Base-by-base conservation (phyloP, 2,888 invertebrate genomes). In the Seladonia tumulorum region DNA sequence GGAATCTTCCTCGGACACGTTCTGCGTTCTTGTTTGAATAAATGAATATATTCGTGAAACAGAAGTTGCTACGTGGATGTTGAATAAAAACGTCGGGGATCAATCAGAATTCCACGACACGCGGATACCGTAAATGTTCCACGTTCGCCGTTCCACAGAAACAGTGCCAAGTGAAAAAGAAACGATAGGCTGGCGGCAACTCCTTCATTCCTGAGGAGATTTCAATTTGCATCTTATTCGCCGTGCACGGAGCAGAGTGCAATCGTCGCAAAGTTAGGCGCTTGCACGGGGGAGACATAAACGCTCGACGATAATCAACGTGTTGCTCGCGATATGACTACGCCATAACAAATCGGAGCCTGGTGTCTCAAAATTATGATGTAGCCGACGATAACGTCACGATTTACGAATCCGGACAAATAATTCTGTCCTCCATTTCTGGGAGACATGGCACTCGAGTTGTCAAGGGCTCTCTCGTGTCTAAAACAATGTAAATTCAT, bases 21-120 rank as follows among this genome's bases (percentile, higher is more conserved):
- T 18, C 63, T 18, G 63, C 18, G 63, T 29, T 14, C 63, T 63
- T 2, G 16, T 63, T 29, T 14, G 63, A 29, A 63, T 63, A 63
- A 29, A 63, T 63, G 63, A 63, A 29, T 63, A 63, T 29, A 63
- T 18, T 16, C 18, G 63, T 29, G 0, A 63, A 63, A 63, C 63
- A 63, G 29, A 35, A 63, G 63, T 29, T 16, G 29, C 16, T 16
- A 8, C 63, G 29, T 2, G 29, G 29, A 29, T 2, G 63, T 29
- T 25, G 63, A 29, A 63, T 29, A 29, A 35, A 29, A 29, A 18
- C 18, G 7, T 14, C 63, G 29, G 16, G 29, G 63, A 63, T 63
- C 63, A 63, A 63, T 63, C 63, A 63, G 63, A 63, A 63, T 63
- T 63, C 63, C 29, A 63, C 29, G 63, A 29, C 63, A 63, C 63